Conservation (phyloP, 1,140 invertebrate genomes). For the Ericerus pela region DNA sequence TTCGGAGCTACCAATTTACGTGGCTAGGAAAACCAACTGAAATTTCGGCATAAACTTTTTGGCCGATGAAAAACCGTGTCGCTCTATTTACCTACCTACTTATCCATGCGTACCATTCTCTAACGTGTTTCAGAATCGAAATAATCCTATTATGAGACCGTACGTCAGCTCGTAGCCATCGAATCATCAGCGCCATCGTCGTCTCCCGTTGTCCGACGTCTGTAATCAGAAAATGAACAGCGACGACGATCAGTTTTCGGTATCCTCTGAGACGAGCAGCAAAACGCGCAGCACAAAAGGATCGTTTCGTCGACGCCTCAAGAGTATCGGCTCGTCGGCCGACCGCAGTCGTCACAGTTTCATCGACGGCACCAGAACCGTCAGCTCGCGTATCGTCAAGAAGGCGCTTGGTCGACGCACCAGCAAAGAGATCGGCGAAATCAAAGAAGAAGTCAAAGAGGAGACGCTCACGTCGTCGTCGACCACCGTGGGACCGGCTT, state of each 20-base stretch:
- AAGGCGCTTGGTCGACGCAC: constrained; percentile 1
- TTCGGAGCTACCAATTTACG: no score
- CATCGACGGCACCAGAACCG: not conserved
- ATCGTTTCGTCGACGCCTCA: not conserved
- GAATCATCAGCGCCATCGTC: no score
- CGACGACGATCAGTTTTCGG: constrained; percentile 6
- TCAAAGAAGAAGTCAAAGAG: not conserved
- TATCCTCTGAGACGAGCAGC: constrained; percentile 1
- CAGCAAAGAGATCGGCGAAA: not conserved
- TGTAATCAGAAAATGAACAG: not conserved
- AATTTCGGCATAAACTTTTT: no score
- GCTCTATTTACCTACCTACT: no score
- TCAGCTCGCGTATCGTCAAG: not conserved
- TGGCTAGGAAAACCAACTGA: no score
- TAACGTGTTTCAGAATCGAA: no score
- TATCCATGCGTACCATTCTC: no score
- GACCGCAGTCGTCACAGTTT: not conserved
- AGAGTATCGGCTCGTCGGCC: not conserved
- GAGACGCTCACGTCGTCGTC: not conserved
- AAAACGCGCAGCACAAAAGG: not conserved
- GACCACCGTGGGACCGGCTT: not conserved
- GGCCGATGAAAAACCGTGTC: no score
- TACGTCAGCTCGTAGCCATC: no score
- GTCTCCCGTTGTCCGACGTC: not conserved
- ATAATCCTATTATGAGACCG: no score